Percentiles rank a stretch among this genome's conserved stretches.
These are phyloP conservation scores for Plecturocebus donacophilus DNA, from an alignment of 2,113 vertebrate species.

Conservation along the genomic window DNA sequence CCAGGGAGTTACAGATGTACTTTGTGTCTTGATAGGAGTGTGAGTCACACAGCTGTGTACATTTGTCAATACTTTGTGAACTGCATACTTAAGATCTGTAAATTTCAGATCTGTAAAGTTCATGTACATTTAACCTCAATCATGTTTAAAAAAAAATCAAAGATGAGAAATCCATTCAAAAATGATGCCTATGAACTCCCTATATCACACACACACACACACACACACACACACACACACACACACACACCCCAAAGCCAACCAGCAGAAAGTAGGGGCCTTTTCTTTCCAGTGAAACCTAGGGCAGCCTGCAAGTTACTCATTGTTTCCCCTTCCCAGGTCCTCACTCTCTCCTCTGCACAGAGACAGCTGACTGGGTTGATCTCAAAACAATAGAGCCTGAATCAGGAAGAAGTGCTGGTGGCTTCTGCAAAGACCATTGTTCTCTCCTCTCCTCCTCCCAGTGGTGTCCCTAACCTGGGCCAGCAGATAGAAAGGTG, in stretches of 20 bases:
- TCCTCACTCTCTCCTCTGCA: neutral
- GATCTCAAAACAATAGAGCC: constrained; percentile 37
- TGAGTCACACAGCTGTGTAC: neutral
- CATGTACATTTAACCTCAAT: neutral
- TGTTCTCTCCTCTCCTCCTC: neutral
- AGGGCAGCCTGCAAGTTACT: neutral
- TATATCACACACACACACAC: neutral
- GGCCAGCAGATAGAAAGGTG: constrained; percentile 46
- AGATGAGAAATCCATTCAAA: neutral
- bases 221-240: neutral
- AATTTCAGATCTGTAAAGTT: neutral
- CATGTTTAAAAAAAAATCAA: neutral
- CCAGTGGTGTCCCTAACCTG: neutral
- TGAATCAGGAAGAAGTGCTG: neutral
- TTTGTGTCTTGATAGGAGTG: neutral
- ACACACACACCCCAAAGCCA: neutral
- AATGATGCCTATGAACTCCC: neutral
- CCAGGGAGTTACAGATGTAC: neutral
- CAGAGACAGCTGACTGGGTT: neutral
- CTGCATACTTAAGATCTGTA: neutral
- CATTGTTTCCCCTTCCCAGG: rapidly evolving
- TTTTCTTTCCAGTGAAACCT: neutral
- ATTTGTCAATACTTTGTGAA: neutral
- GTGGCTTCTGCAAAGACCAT: neutral
- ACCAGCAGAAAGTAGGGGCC: neutral